Evolutionary conservation across 2,797 vertebrate species (phyloP).

Genomic region (Heterohyrax brucei): DNA sequence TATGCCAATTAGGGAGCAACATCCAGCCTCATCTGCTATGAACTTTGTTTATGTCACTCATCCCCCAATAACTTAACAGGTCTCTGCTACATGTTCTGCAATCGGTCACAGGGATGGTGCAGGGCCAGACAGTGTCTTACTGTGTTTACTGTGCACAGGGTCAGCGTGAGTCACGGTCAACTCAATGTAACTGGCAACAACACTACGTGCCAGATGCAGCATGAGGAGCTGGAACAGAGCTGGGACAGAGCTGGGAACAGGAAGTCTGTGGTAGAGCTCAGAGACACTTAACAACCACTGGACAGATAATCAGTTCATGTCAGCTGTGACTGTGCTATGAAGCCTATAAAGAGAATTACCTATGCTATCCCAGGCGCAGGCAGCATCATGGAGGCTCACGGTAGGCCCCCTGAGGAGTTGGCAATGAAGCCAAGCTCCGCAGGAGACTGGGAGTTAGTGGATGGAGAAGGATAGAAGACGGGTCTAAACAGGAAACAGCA

Average conservation of each 20-base stretch:
- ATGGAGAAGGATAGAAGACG: neutral
- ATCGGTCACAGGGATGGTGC: neutral
- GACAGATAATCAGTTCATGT: neutral
- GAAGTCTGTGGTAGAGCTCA: neutral
- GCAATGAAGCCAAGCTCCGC: neutral
- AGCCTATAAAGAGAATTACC: neutral
- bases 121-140: neutral
- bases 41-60: neutral
- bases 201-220: fast-evolving
- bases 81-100: neutral
- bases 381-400: fast-evolving
- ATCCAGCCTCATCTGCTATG: neutral
- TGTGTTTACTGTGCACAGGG: neutral
- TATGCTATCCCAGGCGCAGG: neutral
- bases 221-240: neutral
- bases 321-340: fast-evolving
- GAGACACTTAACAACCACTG: fast-evolving
- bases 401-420: neutral
- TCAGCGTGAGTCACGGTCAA: neutral
- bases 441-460: neutral
- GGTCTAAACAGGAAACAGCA: neutral
- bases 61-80: neutral
- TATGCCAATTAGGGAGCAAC: neutral
- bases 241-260: neutral
- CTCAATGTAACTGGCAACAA: neutral